Conservation (phyloP, 1,140 invertebrate genomes). For the Leptinotarsa undecemlineata region DNA sequence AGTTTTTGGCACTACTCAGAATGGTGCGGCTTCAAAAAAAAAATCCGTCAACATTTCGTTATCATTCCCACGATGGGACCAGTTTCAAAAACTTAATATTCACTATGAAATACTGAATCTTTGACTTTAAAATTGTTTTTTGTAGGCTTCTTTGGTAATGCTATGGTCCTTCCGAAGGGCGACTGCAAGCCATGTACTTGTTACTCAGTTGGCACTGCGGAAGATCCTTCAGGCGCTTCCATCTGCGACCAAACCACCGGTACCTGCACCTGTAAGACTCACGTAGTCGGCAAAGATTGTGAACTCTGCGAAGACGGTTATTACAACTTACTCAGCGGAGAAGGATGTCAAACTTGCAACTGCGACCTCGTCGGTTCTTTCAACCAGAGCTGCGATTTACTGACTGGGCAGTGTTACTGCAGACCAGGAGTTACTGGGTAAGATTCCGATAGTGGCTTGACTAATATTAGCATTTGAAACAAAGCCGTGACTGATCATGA, state of each 20-base stretch:
- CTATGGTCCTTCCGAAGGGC: conserved; percentile 79
- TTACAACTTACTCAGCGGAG: conserved; percentile 79
- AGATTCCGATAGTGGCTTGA: conserved; percentile 28
- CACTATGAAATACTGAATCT: neutral
- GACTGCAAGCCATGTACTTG: conserved; percentile 85
- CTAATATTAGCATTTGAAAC: neutral
- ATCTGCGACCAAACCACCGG: conserved; percentile 81
- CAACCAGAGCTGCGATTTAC: conserved; percentile 79
- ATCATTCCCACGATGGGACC: too few species aligned
- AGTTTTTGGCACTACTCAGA: too few species aligned
- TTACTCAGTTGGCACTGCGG: conserved; percentile 76
- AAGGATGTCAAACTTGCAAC: conserved; percentile 80
- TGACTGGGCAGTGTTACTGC: conserved; percentile 84
- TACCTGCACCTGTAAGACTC: conserved; percentile 82
- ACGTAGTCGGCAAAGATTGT: conserved; percentile 87
- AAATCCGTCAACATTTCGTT: too few species aligned
- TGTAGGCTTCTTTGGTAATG: conserved; percentile 83
- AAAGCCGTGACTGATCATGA: too few species aligned
- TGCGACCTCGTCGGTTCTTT: conserved; percentile 85
- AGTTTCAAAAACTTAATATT: too few species aligned
- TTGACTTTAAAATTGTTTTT: conserved; percentile 3
- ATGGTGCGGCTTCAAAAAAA: too few species aligned
- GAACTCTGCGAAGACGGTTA: conserved; percentile 85
- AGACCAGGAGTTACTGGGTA: conserved; percentile 82
- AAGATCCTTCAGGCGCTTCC: conserved; percentile 66